Base-by-base conservation (phyloP, 2,888 invertebrate genomes). In the Polydrusus cervinus region DNA sequence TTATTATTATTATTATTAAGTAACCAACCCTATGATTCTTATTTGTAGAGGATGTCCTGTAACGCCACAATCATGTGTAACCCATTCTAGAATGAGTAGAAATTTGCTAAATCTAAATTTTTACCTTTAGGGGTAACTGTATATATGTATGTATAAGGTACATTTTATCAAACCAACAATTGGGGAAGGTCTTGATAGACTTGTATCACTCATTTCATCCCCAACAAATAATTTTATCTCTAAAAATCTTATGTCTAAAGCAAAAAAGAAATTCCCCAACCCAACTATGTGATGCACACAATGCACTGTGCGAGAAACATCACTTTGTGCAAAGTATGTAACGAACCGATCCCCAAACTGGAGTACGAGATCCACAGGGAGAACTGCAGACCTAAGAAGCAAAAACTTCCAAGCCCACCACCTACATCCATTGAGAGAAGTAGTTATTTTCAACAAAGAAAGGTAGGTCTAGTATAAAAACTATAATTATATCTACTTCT, bases 271-370 rank as follows among this genome's bases (percentile, higher is more conserved):
- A 92, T 94, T 67, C 92, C 93, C 0, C 87, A 89, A 8, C 88
- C 86, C 66, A 94, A 94, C 86, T 93, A 91, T 88, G 90, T 91
- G 2, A 92, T 92, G 86, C 94, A 94, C 86, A 89, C 89, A 18
- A 90, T 92, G 77, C 93, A 93, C 86, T 94, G 94, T 83, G 89
- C 90, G 0, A 87, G 93, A 47, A 93, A 93, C 86, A 90, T 93
- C 64, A 87, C 89, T 2, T 84, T 92, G 62, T 94, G 94, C 81
- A 88, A 90, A 0, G 89, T 89, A 3, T 94, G 94, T 86, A 90
- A 91, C 81, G 93, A 93, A 82, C 91, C 93, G 0, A 89, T 93
- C 66, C 91, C 90, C 0, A 88, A 89, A 49, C 83, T 87, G 0
- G 90, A 92, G 71, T 87, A 91, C 74, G 89, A 91, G 62, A 87